Percentiles rank a stretch among this genome's conserved stretches.
Conservation (phyloP, 2,888 invertebrate species). For the Cerceris ruficornis region DNA sequence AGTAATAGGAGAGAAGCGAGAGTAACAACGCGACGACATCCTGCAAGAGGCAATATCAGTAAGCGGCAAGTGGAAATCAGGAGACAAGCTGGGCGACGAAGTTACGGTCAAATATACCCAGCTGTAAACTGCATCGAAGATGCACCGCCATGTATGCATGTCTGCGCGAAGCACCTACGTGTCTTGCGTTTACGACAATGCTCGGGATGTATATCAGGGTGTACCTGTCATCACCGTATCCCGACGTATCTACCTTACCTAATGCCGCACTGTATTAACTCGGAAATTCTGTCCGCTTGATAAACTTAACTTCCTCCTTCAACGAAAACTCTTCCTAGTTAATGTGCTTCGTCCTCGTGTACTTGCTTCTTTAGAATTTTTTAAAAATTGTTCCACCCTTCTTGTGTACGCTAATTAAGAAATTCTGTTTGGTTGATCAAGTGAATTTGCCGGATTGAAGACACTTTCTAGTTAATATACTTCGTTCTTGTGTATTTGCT, state of each 20-base stretch:
- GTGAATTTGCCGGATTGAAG: no score
- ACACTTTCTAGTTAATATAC: no score
- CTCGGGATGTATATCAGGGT: constrained; percentile 51
- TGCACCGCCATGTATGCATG: constrained; percentile 21
- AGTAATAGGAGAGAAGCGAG: background rate
- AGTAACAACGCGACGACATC: constrained; percentile 30
- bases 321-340: background rate
- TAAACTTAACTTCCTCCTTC: constrained; percentile 25
- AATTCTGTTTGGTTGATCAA: no score
- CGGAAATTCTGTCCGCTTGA: constrained; percentile 16
- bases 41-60: constrained; percentile 35
- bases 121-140: constrained; percentile 36
- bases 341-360: background rate
- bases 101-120: constrained; percentile 38
- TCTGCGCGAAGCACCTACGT: constrained; percentile 30
- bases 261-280: constrained; percentile 34
- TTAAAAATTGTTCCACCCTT: background rate
- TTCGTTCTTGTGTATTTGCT: no score
- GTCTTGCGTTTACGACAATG: constrained; percentile 54
- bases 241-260: constrained; percentile 26
- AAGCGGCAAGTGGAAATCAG: constrained; percentile 41
- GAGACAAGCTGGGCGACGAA: constrained; percentile 36
- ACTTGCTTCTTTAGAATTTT: background rate
- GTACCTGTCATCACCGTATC: constrained; percentile 44
- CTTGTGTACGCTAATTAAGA: no score